Evolutionary conservation across 35 echinoderm and acorn worm species (phyloP), one percentile per base, ranked within the genome.

Genomic region (Ophioderma brevispina): DNA sequence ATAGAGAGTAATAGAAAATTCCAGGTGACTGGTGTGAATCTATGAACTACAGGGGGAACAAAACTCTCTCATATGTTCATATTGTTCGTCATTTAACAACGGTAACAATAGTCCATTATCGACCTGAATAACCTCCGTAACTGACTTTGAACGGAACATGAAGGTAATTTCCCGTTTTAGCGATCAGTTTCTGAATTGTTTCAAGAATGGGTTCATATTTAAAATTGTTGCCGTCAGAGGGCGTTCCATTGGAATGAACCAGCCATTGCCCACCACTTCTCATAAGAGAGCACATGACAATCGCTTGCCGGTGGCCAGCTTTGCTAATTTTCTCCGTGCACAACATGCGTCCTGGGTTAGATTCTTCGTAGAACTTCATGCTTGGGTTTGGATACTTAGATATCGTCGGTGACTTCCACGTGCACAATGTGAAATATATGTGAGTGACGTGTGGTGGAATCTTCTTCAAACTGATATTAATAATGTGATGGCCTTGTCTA

Each of bases 351-450:
- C 84, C 70, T 25, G 84, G 84, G 35, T 87, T 75, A 23, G 84
- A 87, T 59, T 87, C 1, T 19, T 87, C 56, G 84, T 87, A 87
- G 36, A 87, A 87, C 70, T 59, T 13, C 36, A 87, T 40, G 19
- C 84, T 87, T 32, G 84, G 84, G 36, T 70, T 87, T 31, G 55
- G 55, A 59, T 76, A 87, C 17, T 37, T 70, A 31, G 84, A 87
- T 17, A 87, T 59, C 0, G 55, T 87, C 21, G 84, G 84, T 10
- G 84, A 87, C 25, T 75, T 76, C 84, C 84, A 87, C 35, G 84
- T 52, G 36, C 84, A 56, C 11, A 87, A 33, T 1, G 84, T 87
- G 59, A 87, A 87, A 59, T 76, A 87, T 8, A 87, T 33, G 36
- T 77, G 55, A 15, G 84, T 87, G 35, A 76, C 59, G 3, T 64